These are phyloP conservation scores for Mystacornis crossleyi DNA, from an alignment of 2,113 vertebrate species.

Conservation along the genomic window DNA sequence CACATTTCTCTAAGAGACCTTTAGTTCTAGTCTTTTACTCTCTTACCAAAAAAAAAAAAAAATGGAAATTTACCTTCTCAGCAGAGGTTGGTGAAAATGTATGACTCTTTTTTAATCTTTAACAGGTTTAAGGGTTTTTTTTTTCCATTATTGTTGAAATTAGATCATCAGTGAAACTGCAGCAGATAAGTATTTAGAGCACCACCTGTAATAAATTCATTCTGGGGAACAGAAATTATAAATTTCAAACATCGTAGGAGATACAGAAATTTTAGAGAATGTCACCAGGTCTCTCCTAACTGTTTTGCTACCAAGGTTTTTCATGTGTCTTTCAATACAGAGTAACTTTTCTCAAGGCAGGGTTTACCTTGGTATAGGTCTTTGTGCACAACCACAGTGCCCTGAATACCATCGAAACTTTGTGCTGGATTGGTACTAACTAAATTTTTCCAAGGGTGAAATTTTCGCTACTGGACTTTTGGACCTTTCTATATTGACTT, in stretches of 20 bases:
- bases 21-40: not conserved
- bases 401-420: not conserved
- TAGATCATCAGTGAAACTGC: not conserved
- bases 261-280: not conserved
- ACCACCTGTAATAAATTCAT: not conserved
- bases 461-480: not conserved
- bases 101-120: not conserved
- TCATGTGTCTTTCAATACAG: not conserved
- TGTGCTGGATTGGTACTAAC: not conserved
- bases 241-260: rapidly evolving
- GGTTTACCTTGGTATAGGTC: not conserved
- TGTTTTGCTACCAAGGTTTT: not conserved
- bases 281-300: not conserved
- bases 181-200: not conserved
- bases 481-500: not conserved
- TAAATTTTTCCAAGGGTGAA: not conserved
- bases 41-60: not conserved
- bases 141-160: not conserved
- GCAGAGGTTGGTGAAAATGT: not conserved
- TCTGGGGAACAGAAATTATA: not conserved
- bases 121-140: not conserved
- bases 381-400: not conserved
- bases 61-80: not conserved
- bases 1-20: not conserved
- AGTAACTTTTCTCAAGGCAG: not conserved